Evolutionary conservation across 2,113 vertebrate species (phyloP), one percentile per base, ranked within the genome.

Genomic region (Gadus macrocephalus): DNA sequence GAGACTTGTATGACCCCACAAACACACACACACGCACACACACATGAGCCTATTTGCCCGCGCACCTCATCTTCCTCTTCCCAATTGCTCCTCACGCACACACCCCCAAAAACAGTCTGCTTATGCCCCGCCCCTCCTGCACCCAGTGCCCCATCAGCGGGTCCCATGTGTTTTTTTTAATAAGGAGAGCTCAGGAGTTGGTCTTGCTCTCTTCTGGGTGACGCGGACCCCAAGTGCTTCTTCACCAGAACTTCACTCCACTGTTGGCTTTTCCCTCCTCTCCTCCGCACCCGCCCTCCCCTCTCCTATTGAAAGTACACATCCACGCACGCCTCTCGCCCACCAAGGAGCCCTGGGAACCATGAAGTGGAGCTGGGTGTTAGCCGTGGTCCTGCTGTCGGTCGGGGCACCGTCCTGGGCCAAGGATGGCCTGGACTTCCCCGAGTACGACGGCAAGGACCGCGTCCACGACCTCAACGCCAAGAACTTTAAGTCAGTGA

Each of bases 401-500:
- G 78, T 79, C 65, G 82, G 77, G 49, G 82, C 86, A 1, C 72
- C 90, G 63, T 89, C 91, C 15, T 71, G 74, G 78, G 88, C 84
- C 14, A 88, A 95, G 55, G 91, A 94, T 0, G 91, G 90, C 76
- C 87, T 97, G 85, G 91, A 95, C 81, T 92, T 95, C 79, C 95
- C 94, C 0, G 89, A 93, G 71, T 95, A 94, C 1, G 95, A 97
- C 17, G 95, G 95, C 15, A 90, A 91, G 84, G 94, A 96, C 88
- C 94, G 95, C 0, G 95, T 96, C 72, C 81, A 93, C 55, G 87
- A 95, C 42, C 91, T 97, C 85, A 91, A 90, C 38, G 67, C 82
- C 66, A 95, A 95, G 87, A 97, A 96, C 91, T 95, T 92, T 89
- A 94, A 94, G 89, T 88, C 90, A 2, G 83, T 94, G 78, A 93